A percentile compares a stretch with the other conserved stretches of the same genome.
Evolutionary conservation across 2,888 invertebrate genomes (phyloP).

Genomic region (Villa cingulata): DNA sequence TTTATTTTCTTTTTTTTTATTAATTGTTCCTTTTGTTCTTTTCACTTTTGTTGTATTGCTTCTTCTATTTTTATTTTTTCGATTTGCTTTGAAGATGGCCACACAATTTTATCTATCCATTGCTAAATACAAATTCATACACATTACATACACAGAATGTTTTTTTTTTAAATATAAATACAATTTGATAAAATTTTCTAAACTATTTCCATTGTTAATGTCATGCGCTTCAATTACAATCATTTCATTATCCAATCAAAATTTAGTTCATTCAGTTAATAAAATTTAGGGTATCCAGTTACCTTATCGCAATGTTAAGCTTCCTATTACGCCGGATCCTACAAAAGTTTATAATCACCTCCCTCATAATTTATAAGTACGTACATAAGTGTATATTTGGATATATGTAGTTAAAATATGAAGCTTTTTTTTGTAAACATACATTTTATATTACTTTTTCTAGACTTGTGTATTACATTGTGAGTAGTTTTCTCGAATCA

Average conservation of each 20-base stretch:
- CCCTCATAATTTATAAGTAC: neutral
- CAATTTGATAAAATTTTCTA: neutral
- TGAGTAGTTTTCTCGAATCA: too few relatives aligned
- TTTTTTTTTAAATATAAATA: neutral
- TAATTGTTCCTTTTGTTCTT: too few relatives aligned
- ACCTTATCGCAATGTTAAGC: neutral
- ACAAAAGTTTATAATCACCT: slow-evolving; percentile 1
- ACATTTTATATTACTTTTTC: neutral
- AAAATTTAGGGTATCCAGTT: slow-evolving; percentile 2
- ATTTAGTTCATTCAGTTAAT: neutral
- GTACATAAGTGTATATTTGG: neutral
- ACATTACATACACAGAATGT: too few relatives aligned
- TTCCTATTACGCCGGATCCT: neutral
- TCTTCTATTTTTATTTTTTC: too few relatives aligned
- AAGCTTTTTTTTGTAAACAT: too few relatives aligned
- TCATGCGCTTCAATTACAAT: neutral
- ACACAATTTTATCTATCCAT: neutral
- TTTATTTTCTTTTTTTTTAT: too few relatives aligned
- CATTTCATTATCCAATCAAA: neutral
- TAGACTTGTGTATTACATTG: too few relatives aligned
- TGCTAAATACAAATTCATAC: neutral
- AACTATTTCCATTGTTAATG: neutral
- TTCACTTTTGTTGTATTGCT: too few relatives aligned
- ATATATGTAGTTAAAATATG: too few relatives aligned
- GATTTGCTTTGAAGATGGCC: too few relatives aligned